Conservation (phyloP, 2,888 invertebrate species). For the Mythimna vitellina region DNA sequence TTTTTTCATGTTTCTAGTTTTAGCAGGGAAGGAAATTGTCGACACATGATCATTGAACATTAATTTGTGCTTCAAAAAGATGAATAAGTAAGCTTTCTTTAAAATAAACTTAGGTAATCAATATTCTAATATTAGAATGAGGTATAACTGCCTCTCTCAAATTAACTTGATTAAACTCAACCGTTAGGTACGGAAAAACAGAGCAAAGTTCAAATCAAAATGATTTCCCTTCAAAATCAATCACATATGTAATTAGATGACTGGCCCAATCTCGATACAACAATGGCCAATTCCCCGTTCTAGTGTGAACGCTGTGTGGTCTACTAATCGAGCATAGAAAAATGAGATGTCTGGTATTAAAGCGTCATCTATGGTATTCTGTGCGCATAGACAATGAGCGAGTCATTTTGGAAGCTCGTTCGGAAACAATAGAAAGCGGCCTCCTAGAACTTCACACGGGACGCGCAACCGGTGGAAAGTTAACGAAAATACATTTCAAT, state of each 20-base stretch:
- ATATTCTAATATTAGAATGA: not conserved
- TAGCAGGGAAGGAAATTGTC: not conserved
- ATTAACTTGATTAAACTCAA: constrained; percentile 32
- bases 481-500: constrained; percentile 90
- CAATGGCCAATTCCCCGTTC: constrained; percentile 78
- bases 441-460: constrained; percentile 80
- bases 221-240: constrained; percentile 55
- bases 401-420: constrained; percentile 71
- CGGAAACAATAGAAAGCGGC: constrained; percentile 83
- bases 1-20: not conserved
- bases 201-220: constrained; percentile 27
- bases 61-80: not conserved
- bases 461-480: constrained; percentile 80
- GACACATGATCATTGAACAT: not conserved
- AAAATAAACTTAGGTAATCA: constrained; percentile 1
- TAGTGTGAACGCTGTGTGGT: constrained; percentile 72
- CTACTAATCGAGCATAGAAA: constrained; percentile 77
- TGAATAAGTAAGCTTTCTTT: not conserved
- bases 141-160: not conserved
- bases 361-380: constrained; percentile 77
- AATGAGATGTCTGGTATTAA: constrained; percentile 79
- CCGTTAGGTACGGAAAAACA: constrained; percentile 18
- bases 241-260: constrained; percentile 66
- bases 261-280: constrained; percentile 68
- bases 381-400: constrained; percentile 73